Evolutionary conservation across 2,797 vertebrate genomes (phyloP), one percentile per base, ranked within the genome.

Genomic region (Gadopsis marmoratus): DNA sequence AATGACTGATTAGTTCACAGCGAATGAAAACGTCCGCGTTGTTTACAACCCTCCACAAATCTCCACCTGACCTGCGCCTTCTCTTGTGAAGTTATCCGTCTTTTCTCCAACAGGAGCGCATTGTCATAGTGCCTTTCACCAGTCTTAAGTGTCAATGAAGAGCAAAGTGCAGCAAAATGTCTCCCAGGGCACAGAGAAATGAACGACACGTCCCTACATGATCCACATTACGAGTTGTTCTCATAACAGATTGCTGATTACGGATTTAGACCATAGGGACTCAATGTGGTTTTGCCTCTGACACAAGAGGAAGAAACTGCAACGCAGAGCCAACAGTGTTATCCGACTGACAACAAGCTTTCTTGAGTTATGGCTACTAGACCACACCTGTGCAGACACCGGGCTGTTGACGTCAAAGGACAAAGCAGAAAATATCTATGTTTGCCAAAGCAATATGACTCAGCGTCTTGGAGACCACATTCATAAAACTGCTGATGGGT

Each of bases 41-140:
- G 87, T 93, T 93, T 91, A 92, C 86, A 87, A 63, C 88, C 62
- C 19, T 70, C 78, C 78, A 88, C 81, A 86, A 91, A 91, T 90
- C 89, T 90, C 67, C 68, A 69, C 78, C 63, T 81, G 82, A 88
- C 82, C 79, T 0, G 55, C 82, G 79, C 74, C 78, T 43, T 55
- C 76, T 76, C 88, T 71, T 14, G 29, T 72, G 45, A 65, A 58
- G 74, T 72, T 87, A 88, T 84, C 76, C n/a, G 62, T 78, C 60
- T 72, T 69, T 63, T 75, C 83, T 82, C 48, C 54, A 47, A 63
- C 48, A 62, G 5, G 35, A 81, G 56, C 1, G 2, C 62, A 86
- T 75, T 76, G 82, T 85, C 67, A 81, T 45, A 74, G 76, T 6
- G 76, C 78, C 78, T 87, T 71, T 61, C 47, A 61, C 76, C 81